Evolutionary conservation across 2,113 vertebrate genomes (phyloP), one percentile per base, ranked within the genome.

Genomic region (Ailuropoda melanoleuca): DNA sequence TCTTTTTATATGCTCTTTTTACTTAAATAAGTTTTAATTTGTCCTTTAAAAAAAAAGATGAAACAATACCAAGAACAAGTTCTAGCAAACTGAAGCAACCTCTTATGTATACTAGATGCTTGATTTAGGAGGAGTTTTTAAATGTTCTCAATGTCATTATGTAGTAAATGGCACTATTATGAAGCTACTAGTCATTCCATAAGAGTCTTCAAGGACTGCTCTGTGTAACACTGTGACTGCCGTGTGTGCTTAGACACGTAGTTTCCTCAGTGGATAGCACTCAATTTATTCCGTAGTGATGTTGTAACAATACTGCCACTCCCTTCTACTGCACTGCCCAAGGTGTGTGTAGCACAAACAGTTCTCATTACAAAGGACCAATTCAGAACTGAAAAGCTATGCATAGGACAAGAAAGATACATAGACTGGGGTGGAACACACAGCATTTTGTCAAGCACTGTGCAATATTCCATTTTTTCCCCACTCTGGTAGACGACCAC

Each of bases 161-260:
- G 99, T 99, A 99, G 99, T 99, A 99, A 99, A 99, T 99, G 99
- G 99, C 99, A 99, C 99, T 99, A 99, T 99, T 99, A 99, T 98
- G 97, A 99, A 99, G 99, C 99, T 99, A 99, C 99, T 99, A 98
- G 99, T 99, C 99, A 99, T 99, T 99, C 99, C 99, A 99, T 99
- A 99, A 98, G 98, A 98, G 99, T 99, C 99, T 99, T 98, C 98
- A 98, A 99, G 98, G 99, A 99, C 99, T 99, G 99, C 99, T 99
- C 99, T 99, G 99, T 99, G 99, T 99, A 99, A 99, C 99, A 99
- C 99, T 99, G 99, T 99, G 99, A 99, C 99, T 99, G 99, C 99
- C 99, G 98, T 99, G 99, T 99, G 99, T 99, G 99, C 99, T 99
- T 99, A 99, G 99, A 99, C 99, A 99, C 98, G 99, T 99, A 99